Evolutionary conservation across 2,888 invertebrate species (phyloP).

Genomic region (Trichogramma evanescens): DNA sequence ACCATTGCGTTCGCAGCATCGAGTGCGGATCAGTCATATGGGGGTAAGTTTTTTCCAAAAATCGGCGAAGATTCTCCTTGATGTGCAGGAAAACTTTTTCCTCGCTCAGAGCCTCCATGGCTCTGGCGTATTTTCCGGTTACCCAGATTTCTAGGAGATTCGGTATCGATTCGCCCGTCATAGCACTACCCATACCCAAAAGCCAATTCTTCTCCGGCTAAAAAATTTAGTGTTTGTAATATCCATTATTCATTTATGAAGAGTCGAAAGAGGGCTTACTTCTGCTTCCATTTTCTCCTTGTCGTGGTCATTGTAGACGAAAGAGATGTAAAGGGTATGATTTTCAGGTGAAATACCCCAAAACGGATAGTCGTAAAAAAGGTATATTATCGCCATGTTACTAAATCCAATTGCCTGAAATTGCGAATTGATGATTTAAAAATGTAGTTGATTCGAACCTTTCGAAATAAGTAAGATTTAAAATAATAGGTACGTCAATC

Average conservation of each 20-base stretch:
- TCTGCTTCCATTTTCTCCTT: background rate
- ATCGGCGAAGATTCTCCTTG: slow-evolving; percentile 49
- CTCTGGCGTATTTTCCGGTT: slow-evolving; percentile 54
- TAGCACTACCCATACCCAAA: slow-evolving; percentile 57
- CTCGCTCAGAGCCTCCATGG: slow-evolving; percentile 55
- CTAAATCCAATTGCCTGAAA: slow-evolving; percentile 56
- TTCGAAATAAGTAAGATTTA: background rate
- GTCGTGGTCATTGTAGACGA: slow-evolving; percentile 54
- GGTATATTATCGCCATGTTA: slow-evolving; percentile 60
- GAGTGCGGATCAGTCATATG: slow-evolving; percentile 50
- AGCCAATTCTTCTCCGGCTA: slow-evolving; percentile 53
- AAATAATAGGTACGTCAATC: slow-evolving; percentile 44
- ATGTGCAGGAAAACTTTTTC: slow-evolving; percentile 50
- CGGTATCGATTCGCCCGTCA: slow-evolving; percentile 56
- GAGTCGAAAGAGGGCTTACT: background rate
- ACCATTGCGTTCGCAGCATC: slow-evolving; percentile 62
- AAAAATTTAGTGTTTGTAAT: background rate
- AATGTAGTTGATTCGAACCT: background rate
- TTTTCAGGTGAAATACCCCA: slow-evolving; percentile 52
- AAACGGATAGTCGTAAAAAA: slow-evolving; percentile 59
- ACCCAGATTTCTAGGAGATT: slow-evolving; percentile 61
- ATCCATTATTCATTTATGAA: background rate
- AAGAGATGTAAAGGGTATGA: background rate
- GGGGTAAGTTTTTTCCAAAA: slow-evolving; percentile 48
- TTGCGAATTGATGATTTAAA: background rate